phyloP scores from a whole-genome alignment of 1,140 invertebrate species.

The Drosophila kikkawai region DNA sequence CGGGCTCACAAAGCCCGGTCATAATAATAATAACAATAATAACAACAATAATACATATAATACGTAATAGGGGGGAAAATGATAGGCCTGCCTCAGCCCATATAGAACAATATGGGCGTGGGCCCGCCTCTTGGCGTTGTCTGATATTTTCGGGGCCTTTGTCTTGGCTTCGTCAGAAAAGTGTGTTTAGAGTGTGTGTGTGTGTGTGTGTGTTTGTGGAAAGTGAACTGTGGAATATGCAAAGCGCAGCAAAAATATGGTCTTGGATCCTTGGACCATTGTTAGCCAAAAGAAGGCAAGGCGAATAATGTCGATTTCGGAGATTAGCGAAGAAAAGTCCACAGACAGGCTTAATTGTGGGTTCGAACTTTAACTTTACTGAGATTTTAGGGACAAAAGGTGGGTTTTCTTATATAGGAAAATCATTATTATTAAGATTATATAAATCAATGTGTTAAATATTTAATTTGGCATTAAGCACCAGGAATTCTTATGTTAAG shows the following conservation, averaged over 20 bases:
- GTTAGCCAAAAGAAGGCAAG: background rate
- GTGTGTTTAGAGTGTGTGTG: background rate
- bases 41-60: slow-evolving; percentile 32
- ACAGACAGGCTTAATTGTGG: slow-evolving; percentile 10
- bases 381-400: background rate
- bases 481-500: no score
- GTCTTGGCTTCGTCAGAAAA: slow-evolving; percentile 11
- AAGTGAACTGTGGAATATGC: slow-evolving; percentile 18
- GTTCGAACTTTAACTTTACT: background rate
- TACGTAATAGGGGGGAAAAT: slow-evolving; percentile 36
- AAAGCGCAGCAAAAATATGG: slow-evolving; percentile 34
- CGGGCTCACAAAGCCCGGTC: slow-evolving; percentile 30
- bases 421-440: background rate
- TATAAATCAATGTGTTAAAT: background rate
- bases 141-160: slow-evolving; percentile 47
- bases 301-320: slow-evolving; percentile 21
- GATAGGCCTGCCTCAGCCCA: slow-evolving; percentile 2
- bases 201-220: slow-evolving; percentile 3
- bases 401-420: background rate
- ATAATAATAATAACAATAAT: slow-evolving; percentile 14
- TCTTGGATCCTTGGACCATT: slow-evolving; percentile 5
- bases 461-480: background rate
- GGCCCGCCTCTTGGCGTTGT: slow-evolving; percentile 53
- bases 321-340: slow-evolving; percentile 31
- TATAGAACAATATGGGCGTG: slow-evolving; percentile 31